These are phyloP conservation scores for Druon quercuslanigerum DNA, from an alignment of 1,140 invertebrate species.

Conservation along the genomic window DNA sequence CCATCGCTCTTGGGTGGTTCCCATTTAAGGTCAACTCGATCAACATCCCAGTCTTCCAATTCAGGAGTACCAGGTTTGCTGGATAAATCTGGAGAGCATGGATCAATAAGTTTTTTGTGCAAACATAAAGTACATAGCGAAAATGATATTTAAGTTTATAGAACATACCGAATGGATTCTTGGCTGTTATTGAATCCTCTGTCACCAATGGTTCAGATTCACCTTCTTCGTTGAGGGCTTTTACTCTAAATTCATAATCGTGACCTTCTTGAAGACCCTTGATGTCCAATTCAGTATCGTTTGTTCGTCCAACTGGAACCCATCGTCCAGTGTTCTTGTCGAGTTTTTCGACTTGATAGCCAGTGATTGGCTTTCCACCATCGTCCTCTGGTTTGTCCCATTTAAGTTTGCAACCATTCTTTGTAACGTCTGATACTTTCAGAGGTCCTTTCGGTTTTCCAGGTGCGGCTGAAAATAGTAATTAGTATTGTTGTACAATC, in stretches of 20 bases:
- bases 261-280: constrained; percentile 95
- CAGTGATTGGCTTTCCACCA: constrained; percentile 96
- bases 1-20: constrained; percentile 91
- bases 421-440: constrained; percentile 94
- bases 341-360: constrained; percentile 97
- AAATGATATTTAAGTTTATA: constrained; percentile 28
- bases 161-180: constrained; percentile 92
- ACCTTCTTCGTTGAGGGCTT: constrained; percentile 98
- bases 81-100: constrained; percentile 81
- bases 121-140: constrained; percentile 4
- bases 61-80: constrained; percentile 92
- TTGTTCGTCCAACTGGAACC: constrained; percentile 92
- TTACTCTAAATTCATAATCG: constrained; percentile 97
- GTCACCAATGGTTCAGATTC: constrained; percentile 96
- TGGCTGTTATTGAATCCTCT: constrained; percentile 88
- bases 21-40: constrained; percentile 96
- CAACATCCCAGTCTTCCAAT: constrained; percentile 94
- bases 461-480: constrained; percentile 79
- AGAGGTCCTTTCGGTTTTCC: constrained; percentile 92
- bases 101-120: not conserved
- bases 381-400: constrained; percentile 99
- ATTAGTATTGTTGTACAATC: not conserved
- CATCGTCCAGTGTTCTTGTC: constrained; percentile 95
- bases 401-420: constrained; percentile 91
- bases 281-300: constrained; percentile 92